Conservation (phyloP, 1,140 invertebrate species). For the Phymastichus coffea region DNA sequence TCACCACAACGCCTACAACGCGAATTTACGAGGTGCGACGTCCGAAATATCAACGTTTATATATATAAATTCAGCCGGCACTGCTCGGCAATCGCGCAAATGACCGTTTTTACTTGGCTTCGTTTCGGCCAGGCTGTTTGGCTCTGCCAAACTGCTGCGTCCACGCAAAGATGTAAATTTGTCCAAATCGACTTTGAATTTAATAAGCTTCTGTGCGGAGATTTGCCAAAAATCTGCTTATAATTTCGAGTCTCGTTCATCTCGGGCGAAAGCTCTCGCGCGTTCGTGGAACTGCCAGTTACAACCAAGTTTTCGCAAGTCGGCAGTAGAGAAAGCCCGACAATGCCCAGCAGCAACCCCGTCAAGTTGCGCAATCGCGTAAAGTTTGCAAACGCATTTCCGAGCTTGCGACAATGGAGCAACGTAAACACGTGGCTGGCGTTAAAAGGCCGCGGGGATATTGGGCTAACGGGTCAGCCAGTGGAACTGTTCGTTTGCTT, state of each 20-base stretch:
- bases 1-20: conserved; percentile 30
- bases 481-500: conserved; percentile 11
- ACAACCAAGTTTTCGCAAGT: no score
- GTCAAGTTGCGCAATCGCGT: no score
- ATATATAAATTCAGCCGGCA: conserved; percentile 19
- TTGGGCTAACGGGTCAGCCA: background rate
- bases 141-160: conserved; percentile 29
- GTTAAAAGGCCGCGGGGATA: conserved; percentile 12
- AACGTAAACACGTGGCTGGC: no score
- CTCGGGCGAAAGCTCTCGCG: no score
- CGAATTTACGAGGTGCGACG: conserved; percentile 34
- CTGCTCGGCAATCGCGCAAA: conserved; percentile 35
- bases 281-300: no score
- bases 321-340: no score
- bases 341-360: no score
- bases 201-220: no score
- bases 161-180: conserved; percentile 34
- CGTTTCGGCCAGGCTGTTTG: conserved; percentile 21
- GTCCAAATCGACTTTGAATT: conserved; percentile 5
- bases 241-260: no score
- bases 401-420: no score
- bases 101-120: conserved; percentile 40
- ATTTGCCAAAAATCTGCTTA: no score
- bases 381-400: no score
- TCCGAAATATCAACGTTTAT: conserved; percentile 30